Evolutionary conservation across 1,140 invertebrate species (phyloP), one percentile per base, ranked within the genome.

Genomic region (Meloidogyne floridensis): DNA sequence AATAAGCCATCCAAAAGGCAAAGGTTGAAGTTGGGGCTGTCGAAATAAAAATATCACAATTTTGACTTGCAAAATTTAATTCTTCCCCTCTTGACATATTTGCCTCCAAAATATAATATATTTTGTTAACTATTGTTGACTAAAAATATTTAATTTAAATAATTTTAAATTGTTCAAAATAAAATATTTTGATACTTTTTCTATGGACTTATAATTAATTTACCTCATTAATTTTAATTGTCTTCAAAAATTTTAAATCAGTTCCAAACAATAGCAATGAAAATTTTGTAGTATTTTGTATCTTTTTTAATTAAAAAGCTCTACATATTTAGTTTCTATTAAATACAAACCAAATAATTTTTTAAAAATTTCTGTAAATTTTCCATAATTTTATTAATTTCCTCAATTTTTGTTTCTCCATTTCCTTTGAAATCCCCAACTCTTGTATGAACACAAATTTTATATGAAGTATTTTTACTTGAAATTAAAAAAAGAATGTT

Each of bases 11-110:
- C 72, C 72, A 73, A 73, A 73, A 73, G 4, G 13, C 72, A 53
- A n/a, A 73, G 4, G 72, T 15, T 43, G 72, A 73, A 13, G 13
- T 15, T 11, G 18, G 4, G 3, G 82, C 72, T 7, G 82, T 83
- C 4, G 78, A 53, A 8, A 83, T 13, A 32, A 83, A 18, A n/a
- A 84, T 82, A 59, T 83, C 77, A 54, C 82, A 83, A 51, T 13
- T 18, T 13, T 77, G 20, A 20, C 18, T 32, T 13, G 42, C 82
- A 51, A 83, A 78, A 54, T 76, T 56, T 56, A 83, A 43, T 42
- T 83, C 82, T 13, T 85, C 84, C 5, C 56, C 82, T 2, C 82
- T 43, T 9, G 79, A n/a, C 79, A 75, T 73, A 59, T 59, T 59
- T 59, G 56, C 56, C 13, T 59, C 11, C 11, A 59, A 15, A 13